These are phyloP conservation scores for Jaculus jaculus DNA, from an alignment of 2,113 vertebrate species.

Conservation along the genomic window DNA sequence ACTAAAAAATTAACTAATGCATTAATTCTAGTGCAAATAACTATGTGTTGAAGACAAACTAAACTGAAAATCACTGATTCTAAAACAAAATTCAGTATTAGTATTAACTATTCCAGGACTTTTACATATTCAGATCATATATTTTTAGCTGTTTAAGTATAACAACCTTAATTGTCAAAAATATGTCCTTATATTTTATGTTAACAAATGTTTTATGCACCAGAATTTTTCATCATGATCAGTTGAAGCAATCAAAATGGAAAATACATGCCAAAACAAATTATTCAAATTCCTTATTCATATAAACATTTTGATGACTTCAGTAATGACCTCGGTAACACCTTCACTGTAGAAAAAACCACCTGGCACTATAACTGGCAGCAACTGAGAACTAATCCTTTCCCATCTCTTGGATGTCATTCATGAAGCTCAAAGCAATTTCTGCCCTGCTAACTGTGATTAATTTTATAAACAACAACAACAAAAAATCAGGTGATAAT, in stretches of 20 bases:
- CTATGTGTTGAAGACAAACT: not conserved
- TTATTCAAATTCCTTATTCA: slow-evolving; percentile 48
- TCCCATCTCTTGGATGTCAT: slow-evolving; percentile 98
- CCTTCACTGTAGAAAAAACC: slow-evolving; percentile 95
- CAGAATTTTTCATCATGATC: slow-evolving; percentile 53
- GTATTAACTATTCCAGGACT: not conserved
- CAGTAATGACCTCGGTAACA: slow-evolving; percentile 87
- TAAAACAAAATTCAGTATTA: not conserved
- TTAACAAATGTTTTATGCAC: slow-evolving; percentile 42
- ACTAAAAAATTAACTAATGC: slow-evolving; percentile 44
- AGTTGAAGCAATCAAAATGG: slow-evolving; percentile 45
- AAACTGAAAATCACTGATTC: slow-evolving; percentile 31
- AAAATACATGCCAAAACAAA: slow-evolving; percentile 75
- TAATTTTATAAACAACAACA: slow-evolving; percentile 93
- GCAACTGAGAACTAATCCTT: slow-evolving; percentile 95
- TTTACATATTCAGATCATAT: not conserved
- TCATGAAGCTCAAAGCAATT: slow-evolving; percentile 94
- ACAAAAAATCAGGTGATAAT: slow-evolving; percentile 83
- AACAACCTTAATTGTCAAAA: slow-evolving; percentile 46
- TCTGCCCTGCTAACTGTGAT: slow-evolving; percentile 94
- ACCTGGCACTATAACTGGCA: slow-evolving; percentile 98
- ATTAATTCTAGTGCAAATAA: slow-evolving; percentile 21
- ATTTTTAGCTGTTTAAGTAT: slow-evolving; percentile 15
- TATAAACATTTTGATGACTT: slow-evolving; percentile 66
- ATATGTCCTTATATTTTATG: slow-evolving; percentile 22